phyloP scores from a whole-genome alignment of 2,888 invertebrate genomes.

The Tachystola acroxantha region DNA sequence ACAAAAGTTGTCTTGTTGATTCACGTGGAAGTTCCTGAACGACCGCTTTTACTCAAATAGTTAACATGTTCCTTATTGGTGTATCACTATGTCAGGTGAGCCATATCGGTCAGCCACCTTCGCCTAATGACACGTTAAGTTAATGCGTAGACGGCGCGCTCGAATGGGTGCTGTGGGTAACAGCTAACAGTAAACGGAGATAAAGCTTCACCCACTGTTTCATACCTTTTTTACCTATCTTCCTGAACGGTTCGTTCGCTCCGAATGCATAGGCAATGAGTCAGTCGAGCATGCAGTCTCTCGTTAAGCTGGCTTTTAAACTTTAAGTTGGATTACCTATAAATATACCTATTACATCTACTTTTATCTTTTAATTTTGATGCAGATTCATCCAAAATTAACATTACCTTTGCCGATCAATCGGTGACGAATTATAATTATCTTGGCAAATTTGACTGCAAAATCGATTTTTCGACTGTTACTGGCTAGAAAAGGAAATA shows the following conservation, averaged over 20 bases:
- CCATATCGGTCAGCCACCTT: constrained; percentile 65
- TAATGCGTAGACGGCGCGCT: constrained; percentile 58
- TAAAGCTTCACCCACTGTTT: constrained; percentile 65
- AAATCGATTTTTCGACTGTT: background rate
- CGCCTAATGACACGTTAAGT: constrained; percentile 70
- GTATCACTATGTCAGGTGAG: background rate
- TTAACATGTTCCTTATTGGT: constrained; percentile 1
- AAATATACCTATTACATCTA: too few species aligned
- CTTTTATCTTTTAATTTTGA: too few species aligned
- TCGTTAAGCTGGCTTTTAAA: background rate
- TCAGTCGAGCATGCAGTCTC: constrained; percentile 52
- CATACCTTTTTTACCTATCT: constrained; percentile 66
- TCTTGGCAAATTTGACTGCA: background rate
- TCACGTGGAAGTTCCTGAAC: too few species aligned
- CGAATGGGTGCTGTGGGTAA: constrained; percentile 20
- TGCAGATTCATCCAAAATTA: too few species aligned
- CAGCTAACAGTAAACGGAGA: constrained; percentile 67
- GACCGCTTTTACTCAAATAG: background rate
- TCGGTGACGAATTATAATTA: too few species aligned
- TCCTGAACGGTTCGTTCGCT: constrained; percentile 61
- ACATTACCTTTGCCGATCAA: too few species aligned
- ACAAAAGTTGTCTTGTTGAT: too few species aligned
- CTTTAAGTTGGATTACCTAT: background rate
- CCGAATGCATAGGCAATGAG: constrained; percentile 73
- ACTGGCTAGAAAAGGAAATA: too few species aligned